Conservation (phyloP, 2,888 invertebrate genomes). For the Monoplex corrugatus region DNA sequence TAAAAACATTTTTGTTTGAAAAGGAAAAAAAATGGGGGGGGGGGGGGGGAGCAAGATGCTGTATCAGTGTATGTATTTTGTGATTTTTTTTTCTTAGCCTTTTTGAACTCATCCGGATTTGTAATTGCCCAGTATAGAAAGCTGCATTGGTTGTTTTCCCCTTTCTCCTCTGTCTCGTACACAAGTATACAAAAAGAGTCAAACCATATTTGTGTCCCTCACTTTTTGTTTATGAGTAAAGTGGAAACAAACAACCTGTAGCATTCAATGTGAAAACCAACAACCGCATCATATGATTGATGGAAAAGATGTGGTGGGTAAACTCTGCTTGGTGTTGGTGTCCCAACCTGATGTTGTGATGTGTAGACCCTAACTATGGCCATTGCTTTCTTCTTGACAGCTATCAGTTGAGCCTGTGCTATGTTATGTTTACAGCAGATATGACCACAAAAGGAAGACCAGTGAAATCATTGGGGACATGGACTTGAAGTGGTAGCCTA, state of each 20-base stretch:
- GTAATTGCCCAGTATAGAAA: no score
- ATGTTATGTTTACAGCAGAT: neutral
- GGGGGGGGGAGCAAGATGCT: no score
- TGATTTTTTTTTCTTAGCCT: no score
- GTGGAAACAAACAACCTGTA: neutral
- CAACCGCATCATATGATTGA: no score
- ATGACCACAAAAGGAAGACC: neutral
- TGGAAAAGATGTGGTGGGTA: neutral
- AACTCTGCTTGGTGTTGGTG: constrained; percentile 22
- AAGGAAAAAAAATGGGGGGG: no score
- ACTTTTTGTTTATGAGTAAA: neutral
- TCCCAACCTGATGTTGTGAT: constrained; percentile 7
- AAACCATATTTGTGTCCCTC: neutral
- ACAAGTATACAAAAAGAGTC: no score
- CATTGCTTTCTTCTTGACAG: neutral
- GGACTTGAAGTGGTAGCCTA: neutral
- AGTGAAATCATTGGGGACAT: neutral
- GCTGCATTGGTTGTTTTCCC: no score
- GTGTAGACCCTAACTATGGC: neutral
- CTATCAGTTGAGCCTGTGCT: neutral
- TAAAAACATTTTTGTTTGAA: no score
- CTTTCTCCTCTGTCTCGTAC: no score
- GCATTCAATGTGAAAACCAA: no score
- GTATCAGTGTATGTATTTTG: no score
- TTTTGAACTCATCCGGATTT: no score